Evolutionary conservation across 2,797 vertebrate genomes (phyloP).

Genomic region (Tympanoctomys barrerae): DNA sequence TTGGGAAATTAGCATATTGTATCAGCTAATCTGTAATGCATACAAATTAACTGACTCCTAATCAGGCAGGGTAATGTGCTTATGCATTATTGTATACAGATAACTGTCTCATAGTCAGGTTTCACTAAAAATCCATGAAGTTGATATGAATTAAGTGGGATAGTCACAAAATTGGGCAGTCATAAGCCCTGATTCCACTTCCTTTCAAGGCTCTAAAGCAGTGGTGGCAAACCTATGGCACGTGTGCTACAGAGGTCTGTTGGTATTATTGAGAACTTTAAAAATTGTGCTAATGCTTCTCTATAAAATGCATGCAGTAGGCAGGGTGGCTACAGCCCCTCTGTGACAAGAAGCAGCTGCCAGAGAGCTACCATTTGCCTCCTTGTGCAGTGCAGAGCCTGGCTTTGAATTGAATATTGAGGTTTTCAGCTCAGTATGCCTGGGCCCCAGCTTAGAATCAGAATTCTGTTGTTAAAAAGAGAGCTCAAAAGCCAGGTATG

Average conservation of each 20-base stretch:
- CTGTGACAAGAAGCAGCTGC: not conserved
- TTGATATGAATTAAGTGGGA: not conserved
- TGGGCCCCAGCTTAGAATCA: not conserved
- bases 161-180: not conserved
- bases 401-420: not conserved
- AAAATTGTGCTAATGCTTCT: not conserved
- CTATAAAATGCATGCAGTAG: fast-evolving
- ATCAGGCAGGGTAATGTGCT: not conserved
- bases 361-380: not conserved
- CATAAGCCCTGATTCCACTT: not conserved
- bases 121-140: not conserved
- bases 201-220: not conserved
- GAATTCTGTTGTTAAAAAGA: not conserved
- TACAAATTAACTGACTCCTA: not conserved
- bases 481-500: not conserved
- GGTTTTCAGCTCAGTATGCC: not conserved
- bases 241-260: not conserved
- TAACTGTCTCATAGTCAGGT: not conserved
- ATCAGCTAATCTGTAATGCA: not conserved
- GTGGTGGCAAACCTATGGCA: not conserved
- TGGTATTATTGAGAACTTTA: not conserved
- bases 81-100: not conserved
- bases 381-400: not conserved
- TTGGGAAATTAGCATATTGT: not conserved
- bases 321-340: fast-evolving